Conservation (phyloP, 2,113 vertebrate species). For the Rhabdomys dilectus region DNA sequence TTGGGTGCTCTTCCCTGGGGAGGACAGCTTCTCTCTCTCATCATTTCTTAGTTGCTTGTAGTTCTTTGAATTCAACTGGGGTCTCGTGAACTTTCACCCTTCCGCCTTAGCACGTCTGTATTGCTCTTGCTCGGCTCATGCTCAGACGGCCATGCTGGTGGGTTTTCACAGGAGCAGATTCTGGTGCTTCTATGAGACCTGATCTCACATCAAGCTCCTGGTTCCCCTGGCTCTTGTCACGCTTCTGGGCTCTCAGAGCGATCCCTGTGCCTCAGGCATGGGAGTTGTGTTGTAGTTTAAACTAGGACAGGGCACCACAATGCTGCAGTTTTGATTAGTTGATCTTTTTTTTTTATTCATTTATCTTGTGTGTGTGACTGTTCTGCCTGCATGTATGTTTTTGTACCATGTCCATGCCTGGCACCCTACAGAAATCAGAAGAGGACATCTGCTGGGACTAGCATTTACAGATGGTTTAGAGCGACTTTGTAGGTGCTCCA, state of each 20-base stretch:
- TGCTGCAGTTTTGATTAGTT: background rate
- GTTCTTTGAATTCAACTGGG: background rate
- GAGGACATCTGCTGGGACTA: background rate
- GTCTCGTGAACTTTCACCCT: background rate
- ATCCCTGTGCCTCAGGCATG: background rate
- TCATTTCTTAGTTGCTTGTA: background rate
- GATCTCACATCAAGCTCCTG: background rate
- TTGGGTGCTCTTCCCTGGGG: background rate
- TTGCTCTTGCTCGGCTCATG: background rate
- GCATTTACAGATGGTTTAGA: background rate
- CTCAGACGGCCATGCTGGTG: background rate
- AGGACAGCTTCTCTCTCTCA: background rate
- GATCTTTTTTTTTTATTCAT: background rate
- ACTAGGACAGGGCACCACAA: background rate
- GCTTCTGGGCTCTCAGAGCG: background rate
- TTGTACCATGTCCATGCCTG: background rate
- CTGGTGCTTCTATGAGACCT: background rate
- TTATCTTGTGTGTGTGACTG: background rate
- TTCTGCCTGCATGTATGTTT: background rate
- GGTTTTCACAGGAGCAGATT: background rate
- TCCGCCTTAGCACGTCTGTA: background rate
- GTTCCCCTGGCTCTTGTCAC: background rate
- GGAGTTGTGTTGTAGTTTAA: background rate
- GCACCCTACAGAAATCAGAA: background rate
- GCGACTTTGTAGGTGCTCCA: background rate